These are phyloP conservation scores for Larimichthys crocea DNA, from an alignment of 2,113 vertebrate species.

Conservation along the genomic window DNA sequence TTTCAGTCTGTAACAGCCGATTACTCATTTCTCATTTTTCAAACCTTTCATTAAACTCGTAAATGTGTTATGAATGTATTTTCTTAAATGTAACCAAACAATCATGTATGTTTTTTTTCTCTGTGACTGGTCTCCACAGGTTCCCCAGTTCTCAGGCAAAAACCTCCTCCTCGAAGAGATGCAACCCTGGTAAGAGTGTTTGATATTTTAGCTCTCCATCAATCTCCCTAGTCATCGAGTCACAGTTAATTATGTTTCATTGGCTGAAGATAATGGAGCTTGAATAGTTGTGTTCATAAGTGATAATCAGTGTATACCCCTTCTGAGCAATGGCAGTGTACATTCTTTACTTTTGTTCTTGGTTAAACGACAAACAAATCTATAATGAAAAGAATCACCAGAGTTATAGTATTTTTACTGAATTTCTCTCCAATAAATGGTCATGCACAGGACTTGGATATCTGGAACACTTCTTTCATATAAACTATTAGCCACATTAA, in stretches of 20 bases:
- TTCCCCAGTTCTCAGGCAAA: slow-evolving; percentile 96
- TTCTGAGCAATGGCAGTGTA: not conserved
- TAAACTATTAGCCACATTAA: not conserved
- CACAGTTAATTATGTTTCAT: not conserved
- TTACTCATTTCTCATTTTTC: not conserved
- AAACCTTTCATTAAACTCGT: not conserved
- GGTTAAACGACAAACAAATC: not conserved
- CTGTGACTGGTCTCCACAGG: slow-evolving; percentile 78
- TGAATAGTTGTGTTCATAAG: not conserved
- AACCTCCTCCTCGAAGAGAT: slow-evolving; percentile 96
- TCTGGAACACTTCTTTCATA: not conserved
- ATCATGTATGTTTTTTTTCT: not conserved
- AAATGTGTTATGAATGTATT: not conserved
- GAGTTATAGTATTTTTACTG: not conserved
- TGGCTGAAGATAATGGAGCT: not conserved
- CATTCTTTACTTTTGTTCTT: not conserved
- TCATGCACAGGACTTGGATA: not conserved
- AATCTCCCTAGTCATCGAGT: not conserved
- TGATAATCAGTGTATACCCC: not conserved
- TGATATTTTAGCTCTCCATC: not conserved
- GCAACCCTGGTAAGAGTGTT: slow-evolving; percentile 90
- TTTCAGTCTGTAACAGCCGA: not conserved
- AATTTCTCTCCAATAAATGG: not conserved
- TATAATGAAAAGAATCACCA: not conserved
- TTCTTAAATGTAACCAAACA: not conserved